Conservation (phyloP, 1,140 invertebrate species). For the Neodiprion lecontei region DNA sequence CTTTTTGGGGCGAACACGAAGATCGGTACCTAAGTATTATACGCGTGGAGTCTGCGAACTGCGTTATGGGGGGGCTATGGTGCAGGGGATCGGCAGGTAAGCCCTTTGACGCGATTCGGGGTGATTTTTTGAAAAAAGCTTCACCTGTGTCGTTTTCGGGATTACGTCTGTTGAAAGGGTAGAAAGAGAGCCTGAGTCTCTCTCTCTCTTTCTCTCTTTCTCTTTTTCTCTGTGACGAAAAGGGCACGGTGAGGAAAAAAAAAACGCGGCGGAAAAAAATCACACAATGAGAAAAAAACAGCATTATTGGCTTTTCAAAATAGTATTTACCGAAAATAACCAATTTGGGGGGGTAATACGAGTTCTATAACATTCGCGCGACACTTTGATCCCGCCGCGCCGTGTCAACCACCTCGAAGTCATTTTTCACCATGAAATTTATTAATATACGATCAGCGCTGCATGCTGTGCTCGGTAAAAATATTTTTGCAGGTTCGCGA, state of each 20-base stretch:
- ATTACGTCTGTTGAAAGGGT: slow-evolving; percentile 53
- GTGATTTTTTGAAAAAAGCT: slow-evolving; percentile 44
- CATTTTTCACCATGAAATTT: no score
- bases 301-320: slow-evolving; percentile 63
- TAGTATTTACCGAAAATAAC: slow-evolving; percentile 64
- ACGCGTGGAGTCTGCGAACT: no score
- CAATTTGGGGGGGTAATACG: slow-evolving; percentile 58
- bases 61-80: no score
- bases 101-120: background rate
- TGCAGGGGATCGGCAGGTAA: slow-evolving; percentile 14
- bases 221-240: slow-evolving; percentile 5
- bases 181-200: slow-evolving; percentile 21
- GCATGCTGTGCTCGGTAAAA: no score
- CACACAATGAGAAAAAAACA: slow-evolving; percentile 59
- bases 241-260: slow-evolving; percentile 31
- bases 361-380: background rate
- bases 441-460: no score
- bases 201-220: background rate
- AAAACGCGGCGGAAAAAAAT: slow-evolving; percentile 21
- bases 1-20: background rate
- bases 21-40: no score
- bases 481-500: no score
- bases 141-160: slow-evolving; percentile 59
- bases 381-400: no score
- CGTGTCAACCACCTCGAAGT: no score